These are phyloP conservation scores for Plusia festucae DNA, from an alignment of 2,888 invertebrate genomes.

Conservation along the genomic window DNA sequence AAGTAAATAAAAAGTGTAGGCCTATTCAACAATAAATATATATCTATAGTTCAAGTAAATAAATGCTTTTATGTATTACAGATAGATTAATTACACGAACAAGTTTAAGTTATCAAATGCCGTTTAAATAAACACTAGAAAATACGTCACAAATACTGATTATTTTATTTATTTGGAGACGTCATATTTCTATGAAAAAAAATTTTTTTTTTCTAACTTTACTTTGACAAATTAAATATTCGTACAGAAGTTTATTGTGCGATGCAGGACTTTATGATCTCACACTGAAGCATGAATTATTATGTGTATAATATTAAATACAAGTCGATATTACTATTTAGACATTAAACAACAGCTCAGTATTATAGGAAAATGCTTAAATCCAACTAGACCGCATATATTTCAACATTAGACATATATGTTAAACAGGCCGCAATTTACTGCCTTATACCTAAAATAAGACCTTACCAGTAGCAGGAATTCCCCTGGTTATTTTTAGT, in stretches of 20 bases:
- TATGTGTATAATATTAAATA: background rate
- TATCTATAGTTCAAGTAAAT: too few species aligned
- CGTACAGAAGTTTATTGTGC: background rate
- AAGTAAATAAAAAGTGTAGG: too few species aligned
- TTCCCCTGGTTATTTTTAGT: constrained; percentile 21
- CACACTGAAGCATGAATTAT: background rate
- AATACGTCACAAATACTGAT: constrained; percentile 4
- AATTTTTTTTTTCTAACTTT: too few species aligned
- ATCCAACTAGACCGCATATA: background rate
- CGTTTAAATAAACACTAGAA: background rate
- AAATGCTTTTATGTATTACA: background rate
- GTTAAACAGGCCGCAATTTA: constrained; percentile 1
- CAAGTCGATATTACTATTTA: background rate
- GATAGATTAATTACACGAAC: background rate
- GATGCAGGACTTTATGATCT: too few species aligned
- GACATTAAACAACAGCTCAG: constrained; percentile 15
- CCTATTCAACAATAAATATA: too few species aligned
- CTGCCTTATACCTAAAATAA: constrained; percentile 9
- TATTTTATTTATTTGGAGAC: background rate
- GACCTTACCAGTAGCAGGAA: constrained; percentile 27
- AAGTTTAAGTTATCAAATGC: background rate
- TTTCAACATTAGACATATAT: background rate
- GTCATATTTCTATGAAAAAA: too few species aligned
- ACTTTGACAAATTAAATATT: background rate
- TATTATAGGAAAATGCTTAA: constrained; percentile 14